Evolutionary conservation across 2,113 vertebrate species (phyloP).

Genomic region (Riparia riparia): DNA sequence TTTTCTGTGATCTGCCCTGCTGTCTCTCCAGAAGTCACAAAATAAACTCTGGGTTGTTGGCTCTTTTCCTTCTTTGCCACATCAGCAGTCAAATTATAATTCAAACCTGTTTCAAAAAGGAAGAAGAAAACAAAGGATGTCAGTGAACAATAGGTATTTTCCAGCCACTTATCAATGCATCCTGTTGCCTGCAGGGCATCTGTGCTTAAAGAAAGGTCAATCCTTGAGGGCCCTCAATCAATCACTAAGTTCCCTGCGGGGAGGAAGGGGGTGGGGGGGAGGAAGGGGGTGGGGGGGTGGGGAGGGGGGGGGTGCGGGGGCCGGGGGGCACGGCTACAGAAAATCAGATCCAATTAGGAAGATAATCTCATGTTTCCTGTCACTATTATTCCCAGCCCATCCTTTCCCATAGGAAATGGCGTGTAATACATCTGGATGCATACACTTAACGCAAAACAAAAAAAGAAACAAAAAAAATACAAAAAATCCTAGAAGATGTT

Average conservation of each 20-base stretch:
- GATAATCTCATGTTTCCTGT: neutral
- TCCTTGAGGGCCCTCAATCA: neutral
- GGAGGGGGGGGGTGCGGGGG: too few relatives aligned
- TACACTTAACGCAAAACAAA: neutral
- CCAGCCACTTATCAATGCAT: neutral
- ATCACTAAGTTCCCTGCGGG: neutral
- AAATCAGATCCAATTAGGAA: neutral
- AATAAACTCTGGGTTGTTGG: slow-evolving; percentile 86
- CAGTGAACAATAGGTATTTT: slow-evolving; percentile 19
- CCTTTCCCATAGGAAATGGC: neutral
- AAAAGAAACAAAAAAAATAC: neutral
- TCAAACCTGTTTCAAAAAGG: slow-evolving; percentile 81
- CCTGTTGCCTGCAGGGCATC: neutral
- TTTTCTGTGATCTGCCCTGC: slow-evolving; percentile 81
- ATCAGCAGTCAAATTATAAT: slow-evolving; percentile 92
- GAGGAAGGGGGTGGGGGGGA: too few relatives aligned
- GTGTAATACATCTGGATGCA: neutral
- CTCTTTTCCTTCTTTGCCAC: slow-evolving; percentile 88
- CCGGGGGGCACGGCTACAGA: neutral
- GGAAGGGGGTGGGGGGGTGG: too few relatives aligned
- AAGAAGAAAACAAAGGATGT: slow-evolving; percentile 33
- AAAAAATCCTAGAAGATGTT: neutral
- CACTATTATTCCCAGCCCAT: neutral
- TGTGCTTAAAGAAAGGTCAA: neutral
- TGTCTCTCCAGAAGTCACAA: slow-evolving; percentile 86